Conservation (phyloP, 1,140 invertebrate species). For the Coelopa frigida region DNA sequence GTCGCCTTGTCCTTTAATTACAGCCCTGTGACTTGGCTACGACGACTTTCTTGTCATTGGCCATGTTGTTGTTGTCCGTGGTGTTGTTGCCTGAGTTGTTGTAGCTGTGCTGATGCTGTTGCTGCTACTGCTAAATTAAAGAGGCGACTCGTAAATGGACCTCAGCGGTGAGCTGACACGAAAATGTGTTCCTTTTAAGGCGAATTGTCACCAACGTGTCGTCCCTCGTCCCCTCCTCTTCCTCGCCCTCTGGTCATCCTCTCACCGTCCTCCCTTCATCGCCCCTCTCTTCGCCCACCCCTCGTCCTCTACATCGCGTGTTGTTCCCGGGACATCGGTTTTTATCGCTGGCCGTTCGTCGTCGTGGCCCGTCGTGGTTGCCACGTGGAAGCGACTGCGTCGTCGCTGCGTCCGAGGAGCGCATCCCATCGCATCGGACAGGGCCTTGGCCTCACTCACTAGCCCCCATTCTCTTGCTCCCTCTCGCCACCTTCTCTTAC, state of each 20-base stretch:
- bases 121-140: constrained; percentile 11
- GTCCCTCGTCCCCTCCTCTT: background rate
- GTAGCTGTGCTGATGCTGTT: too few relatives aligned
- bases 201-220: constrained; percentile 11
- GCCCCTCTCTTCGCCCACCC: too few relatives aligned
- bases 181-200: constrained; percentile 10
- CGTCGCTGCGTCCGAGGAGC: constrained; percentile 1
- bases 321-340: too few relatives aligned
- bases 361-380: background rate
- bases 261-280: too few relatives aligned
- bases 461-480: background rate
- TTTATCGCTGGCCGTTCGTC: too few relatives aligned
- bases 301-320: too few relatives aligned
- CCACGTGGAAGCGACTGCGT: background rate
- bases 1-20: constrained; percentile 12
- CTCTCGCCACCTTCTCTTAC: background rate
- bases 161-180: too few relatives aligned
- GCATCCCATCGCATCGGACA: background rate
- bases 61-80: too few relatives aligned
- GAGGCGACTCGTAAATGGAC: constrained; percentile 11
- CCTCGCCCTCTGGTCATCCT: too few relatives aligned
- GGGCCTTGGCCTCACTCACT: background rate
- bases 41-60: too few relatives aligned
- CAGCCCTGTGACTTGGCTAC: too few relatives aligned
- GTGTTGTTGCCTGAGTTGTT: too few relatives aligned